These are phyloP conservation scores for Hippocampus comes DNA, from an alignment of 2,113 vertebrate species.

Conservation along the genomic window DNA sequence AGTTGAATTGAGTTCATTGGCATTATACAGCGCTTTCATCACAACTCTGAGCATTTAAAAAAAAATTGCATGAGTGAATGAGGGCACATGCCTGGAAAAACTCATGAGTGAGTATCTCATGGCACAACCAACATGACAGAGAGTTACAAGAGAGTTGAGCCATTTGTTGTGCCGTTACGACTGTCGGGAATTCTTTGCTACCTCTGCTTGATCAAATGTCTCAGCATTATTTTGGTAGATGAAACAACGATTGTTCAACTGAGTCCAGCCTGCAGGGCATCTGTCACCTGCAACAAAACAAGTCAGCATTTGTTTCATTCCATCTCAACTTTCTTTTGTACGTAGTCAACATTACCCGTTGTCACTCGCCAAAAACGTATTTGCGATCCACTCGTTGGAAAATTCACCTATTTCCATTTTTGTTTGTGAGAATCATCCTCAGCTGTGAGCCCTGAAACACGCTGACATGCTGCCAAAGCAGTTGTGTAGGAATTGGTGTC, in stretches of 20 bases:
- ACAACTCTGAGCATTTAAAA: no score
- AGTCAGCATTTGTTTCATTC: background rate
- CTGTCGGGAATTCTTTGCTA: background rate
- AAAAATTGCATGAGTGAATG: no score
- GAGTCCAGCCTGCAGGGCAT: background rate
- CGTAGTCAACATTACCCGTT: background rate
- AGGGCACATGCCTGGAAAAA: no score
- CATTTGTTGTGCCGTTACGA: background rate
- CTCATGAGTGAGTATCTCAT: no score
- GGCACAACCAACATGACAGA: no score
- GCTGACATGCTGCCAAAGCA: background rate
- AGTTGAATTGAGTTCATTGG: no score
- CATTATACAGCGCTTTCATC: no score
- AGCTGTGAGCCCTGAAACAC: background rate
- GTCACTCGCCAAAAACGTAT: no score
- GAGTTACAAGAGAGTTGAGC: no score
- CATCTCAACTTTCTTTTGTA: background rate
- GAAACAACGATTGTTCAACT: background rate
- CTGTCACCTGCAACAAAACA: background rate
- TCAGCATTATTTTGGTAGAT: no score
- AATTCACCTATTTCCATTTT: no score
- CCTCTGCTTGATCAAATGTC: background rate
- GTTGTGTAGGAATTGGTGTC: background rate
- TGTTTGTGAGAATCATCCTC: background rate
- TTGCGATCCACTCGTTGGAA: no score